A percentile compares a stretch with the other conserved stretches of the same genome.
These are phyloP conservation scores for Patella pellucida DNA, from an alignment of 2,888 invertebrate species.

Conservation along the genomic window DNA sequence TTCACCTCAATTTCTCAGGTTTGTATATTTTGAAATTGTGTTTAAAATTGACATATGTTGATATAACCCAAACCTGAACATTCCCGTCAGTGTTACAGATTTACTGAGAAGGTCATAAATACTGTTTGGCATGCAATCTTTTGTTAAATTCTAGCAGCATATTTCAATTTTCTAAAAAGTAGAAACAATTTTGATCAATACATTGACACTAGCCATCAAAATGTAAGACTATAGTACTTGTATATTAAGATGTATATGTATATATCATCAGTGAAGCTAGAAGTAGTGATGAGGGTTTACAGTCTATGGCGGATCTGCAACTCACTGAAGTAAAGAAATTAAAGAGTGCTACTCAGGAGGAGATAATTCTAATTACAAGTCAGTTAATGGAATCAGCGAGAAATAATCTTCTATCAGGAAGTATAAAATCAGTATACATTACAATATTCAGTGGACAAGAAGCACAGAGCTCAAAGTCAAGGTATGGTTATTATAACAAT, in stretches of 20 bases:
- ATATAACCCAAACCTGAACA: too few species aligned
- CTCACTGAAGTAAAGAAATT: constrained; percentile 45
- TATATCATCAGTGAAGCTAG: neutral
- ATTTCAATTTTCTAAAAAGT: neutral
- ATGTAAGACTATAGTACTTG: too few species aligned
- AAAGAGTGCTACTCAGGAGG: constrained; percentile 51
- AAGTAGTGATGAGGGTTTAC: constrained; percentile 8
- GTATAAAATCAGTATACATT: constrained; percentile 58
- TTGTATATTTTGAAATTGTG: constrained; percentile 15
- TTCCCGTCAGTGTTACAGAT: too few species aligned
- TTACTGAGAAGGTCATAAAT: too few species aligned
- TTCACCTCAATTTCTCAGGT: constrained; percentile 53
- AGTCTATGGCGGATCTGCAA: constrained; percentile 41
- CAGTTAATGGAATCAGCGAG: constrained; percentile 46
- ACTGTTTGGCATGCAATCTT: too few species aligned
- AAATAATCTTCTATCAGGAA: constrained; percentile 32
- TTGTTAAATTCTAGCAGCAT: too few species aligned
- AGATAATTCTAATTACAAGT: constrained; percentile 39
- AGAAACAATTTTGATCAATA: neutral
- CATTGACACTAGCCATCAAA: too few species aligned
- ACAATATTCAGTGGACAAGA: constrained; percentile 47
- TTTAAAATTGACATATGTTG: too few species aligned
- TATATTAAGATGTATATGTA: too few species aligned
- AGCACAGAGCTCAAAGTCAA: constrained; percentile 47
- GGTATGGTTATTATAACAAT: constrained; percentile 35